Conservation (phyloP, 1,140 invertebrate genomes). For the Leptoteleia sp. region DNA sequence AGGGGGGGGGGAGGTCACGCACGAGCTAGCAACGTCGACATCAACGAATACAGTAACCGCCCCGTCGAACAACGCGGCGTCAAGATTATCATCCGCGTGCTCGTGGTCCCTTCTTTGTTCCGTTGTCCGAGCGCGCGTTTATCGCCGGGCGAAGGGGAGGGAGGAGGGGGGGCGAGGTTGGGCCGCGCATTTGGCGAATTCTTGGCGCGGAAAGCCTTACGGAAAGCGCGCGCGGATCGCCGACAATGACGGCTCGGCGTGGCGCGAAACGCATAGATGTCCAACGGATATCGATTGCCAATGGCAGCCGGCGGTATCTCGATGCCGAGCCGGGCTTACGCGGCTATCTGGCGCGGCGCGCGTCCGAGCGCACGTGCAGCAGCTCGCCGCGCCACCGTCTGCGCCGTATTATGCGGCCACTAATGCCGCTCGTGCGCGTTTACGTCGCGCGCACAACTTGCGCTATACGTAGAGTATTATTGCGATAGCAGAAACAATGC, state of each 20-base stretch:
- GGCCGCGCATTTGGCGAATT: slow-evolving; percentile 32
- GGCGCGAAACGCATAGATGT: slow-evolving; percentile 56
- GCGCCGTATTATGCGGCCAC: slow-evolving; percentile 64
- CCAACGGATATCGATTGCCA: slow-evolving; percentile 64
- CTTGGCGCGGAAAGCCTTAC: slow-evolving; percentile 23
- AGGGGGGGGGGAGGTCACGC: no score
- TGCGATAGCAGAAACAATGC: slow-evolving; percentile 70
- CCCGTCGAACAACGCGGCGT: no score
- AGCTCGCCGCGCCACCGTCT: slow-evolving; percentile 22
- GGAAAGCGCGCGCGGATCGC: slow-evolving; percentile 40
- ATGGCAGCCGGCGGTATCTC: slow-evolving; percentile 56
- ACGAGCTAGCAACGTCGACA: no score
- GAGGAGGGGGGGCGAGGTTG: no score
- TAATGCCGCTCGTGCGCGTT: slow-evolving; percentile 61
- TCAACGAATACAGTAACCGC: no score
- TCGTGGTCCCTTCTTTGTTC: no score
- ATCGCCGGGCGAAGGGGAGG: no score
- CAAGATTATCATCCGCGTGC: no score
- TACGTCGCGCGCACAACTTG: slow-evolving; percentile 62
- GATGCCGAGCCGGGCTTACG: slow-evolving; percentile 59
- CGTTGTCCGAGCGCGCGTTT: no score
- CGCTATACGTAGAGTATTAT: slow-evolving; percentile 66
- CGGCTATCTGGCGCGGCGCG: slow-evolving; percentile 47
- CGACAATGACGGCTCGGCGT: slow-evolving; percentile 51
- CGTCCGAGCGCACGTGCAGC: slow-evolving; percentile 43